phyloP scores from a whole-genome alignment of 2,888 invertebrate species.

The Noctua janthe region DNA sequence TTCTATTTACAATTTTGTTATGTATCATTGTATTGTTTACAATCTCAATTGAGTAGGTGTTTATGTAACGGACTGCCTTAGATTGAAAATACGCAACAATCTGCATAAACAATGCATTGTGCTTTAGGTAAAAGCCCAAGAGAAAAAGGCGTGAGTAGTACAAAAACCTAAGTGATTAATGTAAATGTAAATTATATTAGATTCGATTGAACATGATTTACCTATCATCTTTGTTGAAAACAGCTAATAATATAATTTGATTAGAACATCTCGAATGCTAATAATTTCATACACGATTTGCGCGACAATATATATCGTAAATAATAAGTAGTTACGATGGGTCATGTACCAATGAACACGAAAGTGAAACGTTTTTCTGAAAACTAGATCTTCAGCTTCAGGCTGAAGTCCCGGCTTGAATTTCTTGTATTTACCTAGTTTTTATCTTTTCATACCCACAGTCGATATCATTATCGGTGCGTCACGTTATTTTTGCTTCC shows the following conservation, averaged over 20 bases:
- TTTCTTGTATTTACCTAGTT: constrained; percentile 3
- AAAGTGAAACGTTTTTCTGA: not conserved
- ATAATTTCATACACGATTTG: not conserved
- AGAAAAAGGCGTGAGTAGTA: not conserved
- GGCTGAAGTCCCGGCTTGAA: not conserved
- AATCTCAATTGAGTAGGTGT: constrained; percentile 1
- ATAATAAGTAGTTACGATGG: not conserved
- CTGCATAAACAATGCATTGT: not conserved
- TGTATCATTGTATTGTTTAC: constrained; percentile 16
- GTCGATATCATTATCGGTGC: constrained; percentile 6
- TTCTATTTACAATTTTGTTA: constrained; percentile 15
- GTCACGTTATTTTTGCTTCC: constrained; percentile 13
- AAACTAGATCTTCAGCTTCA: not conserved
- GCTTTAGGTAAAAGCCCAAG: not conserved
- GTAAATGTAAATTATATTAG: too few relatives aligned
- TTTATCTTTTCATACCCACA: constrained; percentile 13
- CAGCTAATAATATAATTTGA: not conserved
- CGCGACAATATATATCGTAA: not conserved
- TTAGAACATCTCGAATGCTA: not conserved
- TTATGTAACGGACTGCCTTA: not conserved
- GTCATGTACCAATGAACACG: not conserved
- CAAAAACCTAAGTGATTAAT: not conserved
- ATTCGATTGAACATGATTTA: not conserved
- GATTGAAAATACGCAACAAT: constrained; percentile 26
- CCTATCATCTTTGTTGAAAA: not conserved